phyloP scores from a whole-genome alignment of 2,888 invertebrate species.

The Sycophila texana region DNA sequence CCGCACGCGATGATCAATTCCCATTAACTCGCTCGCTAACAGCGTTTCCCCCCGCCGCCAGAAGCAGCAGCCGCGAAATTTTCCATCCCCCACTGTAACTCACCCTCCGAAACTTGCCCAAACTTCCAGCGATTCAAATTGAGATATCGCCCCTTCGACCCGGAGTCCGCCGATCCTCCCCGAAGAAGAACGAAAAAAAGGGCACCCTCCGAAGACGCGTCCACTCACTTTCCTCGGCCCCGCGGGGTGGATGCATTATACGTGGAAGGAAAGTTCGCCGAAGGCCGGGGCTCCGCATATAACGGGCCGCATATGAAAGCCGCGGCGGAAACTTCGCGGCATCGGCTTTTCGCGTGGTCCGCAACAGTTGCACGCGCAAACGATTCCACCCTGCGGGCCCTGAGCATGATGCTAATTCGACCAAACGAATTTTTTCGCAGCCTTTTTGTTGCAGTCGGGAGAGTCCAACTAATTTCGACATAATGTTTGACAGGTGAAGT shows the following conservation, averaged over 20 bases:
- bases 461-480: no score
- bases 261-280: background rate
- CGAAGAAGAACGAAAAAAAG: no score
- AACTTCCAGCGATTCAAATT: background rate
- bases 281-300: background rate
- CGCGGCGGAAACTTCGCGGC: background rate
- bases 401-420: no score
- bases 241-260: background rate
- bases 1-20: no score
- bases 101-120: no score
- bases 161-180: background rate
- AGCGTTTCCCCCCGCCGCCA: no score
- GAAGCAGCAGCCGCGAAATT: no score
- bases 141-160: constrained; percentile 10
- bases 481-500: no score
- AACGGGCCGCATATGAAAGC: constrained; percentile 33
- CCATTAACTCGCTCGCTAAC: no score
- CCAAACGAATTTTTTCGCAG: no score
- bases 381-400: background rate
- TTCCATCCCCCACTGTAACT: no score
- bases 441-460: constrained; percentile 14
- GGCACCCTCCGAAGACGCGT: background rate
- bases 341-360: background rate
- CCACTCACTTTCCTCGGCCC: background rate
- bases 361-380: constrained; percentile 24